Percentiles rank a stretch among this genome's conserved stretches.
Conservation (phyloP, 2,888 invertebrate genomes). For the Lasioglossum lativentre region DNA sequence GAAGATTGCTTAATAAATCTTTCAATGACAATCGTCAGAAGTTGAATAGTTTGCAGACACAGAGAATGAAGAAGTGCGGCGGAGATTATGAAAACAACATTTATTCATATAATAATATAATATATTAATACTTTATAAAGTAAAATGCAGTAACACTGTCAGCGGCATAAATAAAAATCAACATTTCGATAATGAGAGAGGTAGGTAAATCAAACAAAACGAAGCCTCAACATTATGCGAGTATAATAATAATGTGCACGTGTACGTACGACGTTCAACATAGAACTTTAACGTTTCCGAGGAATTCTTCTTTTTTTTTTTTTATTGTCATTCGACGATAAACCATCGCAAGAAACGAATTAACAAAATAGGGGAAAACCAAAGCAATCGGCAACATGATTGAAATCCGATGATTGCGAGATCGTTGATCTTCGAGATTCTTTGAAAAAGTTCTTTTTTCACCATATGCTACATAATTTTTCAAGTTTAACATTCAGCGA, state of each 20-base stretch:
- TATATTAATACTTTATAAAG: conserved; percentile 57
- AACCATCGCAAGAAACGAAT: conserved; percentile 1
- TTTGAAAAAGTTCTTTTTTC: conserved; percentile 4
- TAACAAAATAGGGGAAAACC: conserved; percentile 31
- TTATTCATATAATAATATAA: conserved; percentile 72
- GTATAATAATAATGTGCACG: background rate
- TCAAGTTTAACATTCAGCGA: background rate
- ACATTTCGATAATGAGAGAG: conserved; percentile 64
- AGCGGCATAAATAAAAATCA: conserved; percentile 74
- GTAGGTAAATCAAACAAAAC: conserved; percentile 74
- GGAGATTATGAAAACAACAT: conserved; percentile 75
- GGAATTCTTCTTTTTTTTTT: no score
- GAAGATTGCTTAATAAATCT: no score
- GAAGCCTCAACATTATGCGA: conserved; percentile 60
- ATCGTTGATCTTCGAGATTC: background rate
- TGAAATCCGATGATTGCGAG: background rate
- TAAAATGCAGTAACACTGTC: conserved; percentile 78
- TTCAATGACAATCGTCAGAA: no score
- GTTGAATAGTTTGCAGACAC: no score
- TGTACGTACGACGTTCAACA: background rate
- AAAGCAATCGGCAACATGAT: conserved; percentile 6
- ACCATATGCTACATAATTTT: background rate
- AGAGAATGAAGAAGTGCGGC: conserved; percentile 6
- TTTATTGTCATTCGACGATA: background rate
- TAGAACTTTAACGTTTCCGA: background rate